Base-by-base conservation (phyloP, 2,797 vertebrate genomes). In the Orientallactaga sibirica region DNA sequence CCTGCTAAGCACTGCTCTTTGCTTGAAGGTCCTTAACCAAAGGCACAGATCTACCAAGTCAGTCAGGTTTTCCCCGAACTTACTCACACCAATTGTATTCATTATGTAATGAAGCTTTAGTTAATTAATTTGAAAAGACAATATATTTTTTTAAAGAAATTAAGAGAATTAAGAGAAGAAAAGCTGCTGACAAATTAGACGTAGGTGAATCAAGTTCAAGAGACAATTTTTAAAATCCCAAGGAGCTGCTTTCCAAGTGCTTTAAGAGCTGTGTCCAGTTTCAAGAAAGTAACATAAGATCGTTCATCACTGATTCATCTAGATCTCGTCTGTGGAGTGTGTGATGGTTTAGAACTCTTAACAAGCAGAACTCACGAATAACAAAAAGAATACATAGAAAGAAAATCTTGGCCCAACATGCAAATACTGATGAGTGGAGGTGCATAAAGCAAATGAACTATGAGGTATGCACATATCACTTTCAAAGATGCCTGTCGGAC, bases 221-320 rank as follows among this genome's bases (percentile, higher is more conserved):
- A 76, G 14, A 90, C 7, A 41, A 5, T 2, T 66, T 27, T 37
- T 83, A 67, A 92, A 58, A 41, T 71, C 25, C 41, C 87, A 27
- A 84, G 76, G 29, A 66, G 29, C 41, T 93, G 20, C 19, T 80
- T 74, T 93, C 86, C 58, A 91, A 74, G 22, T 74, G 12, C 27
- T 87, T 71, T 77, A 82, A 76, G 12, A 71, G 86, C 64, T 91
- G 0, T 81, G 33, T 81, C 66, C n/a, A 77, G 92, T 94, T 84
- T 85, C 94, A 90, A 73, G 62, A 91, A 74, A 86, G 20, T 74
- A 29, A 77, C 81, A 55, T 15, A 43, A n/a, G 18, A 74, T 41
- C 85, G 37, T 85, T 70, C 43, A 48, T 48, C 43, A 48, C 43
- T 78, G 24, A 58, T 86, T 91, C 33, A 58, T 82, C 20, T 27